Evolutionary conservation across 2,113 vertebrate species (phyloP).

Genomic region (Zosterops japonicus): DNA sequence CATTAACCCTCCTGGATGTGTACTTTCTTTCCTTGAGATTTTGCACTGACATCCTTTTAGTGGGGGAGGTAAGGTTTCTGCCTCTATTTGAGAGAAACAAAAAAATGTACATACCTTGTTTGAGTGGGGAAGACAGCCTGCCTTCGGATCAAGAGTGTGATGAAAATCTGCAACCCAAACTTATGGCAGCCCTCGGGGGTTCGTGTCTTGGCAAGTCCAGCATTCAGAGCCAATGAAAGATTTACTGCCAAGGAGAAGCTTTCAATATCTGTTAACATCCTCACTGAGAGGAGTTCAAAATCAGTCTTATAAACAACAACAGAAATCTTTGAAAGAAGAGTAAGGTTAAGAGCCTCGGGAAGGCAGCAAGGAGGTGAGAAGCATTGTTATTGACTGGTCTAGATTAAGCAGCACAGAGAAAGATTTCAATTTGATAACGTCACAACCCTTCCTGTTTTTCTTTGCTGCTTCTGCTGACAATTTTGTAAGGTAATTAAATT

Average conservation of each 20-base stretch:
- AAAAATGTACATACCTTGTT: background rate
- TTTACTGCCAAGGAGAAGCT: conserved; percentile 22
- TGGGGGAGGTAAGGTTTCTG: background rate
- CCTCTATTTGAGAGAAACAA: background rate
- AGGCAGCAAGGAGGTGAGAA: conserved; percentile 64
- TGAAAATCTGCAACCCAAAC: background rate
- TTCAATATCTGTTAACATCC: conserved; percentile 39
- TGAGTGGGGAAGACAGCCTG: background rate
- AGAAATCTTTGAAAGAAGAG: conserved; percentile 64
- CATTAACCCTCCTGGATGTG: background rate
- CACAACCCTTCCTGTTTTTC: conserved; percentile 79
- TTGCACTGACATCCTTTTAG: background rate
- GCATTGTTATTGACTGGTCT: conserved; percentile 76
- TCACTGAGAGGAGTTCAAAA: conserved; percentile 25
- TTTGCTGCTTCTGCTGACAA: conserved; percentile 78
- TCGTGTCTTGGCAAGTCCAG: background rate
- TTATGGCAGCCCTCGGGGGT: background rate
- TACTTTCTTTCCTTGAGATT: background rate
- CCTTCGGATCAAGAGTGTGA: background rate
- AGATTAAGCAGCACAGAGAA: conserved; percentile 76
- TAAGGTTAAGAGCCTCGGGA: conserved; percentile 73
- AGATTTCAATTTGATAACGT: conserved; percentile 84
- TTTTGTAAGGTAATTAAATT: conserved; percentile 86
- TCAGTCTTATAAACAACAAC: conserved; percentile 46
- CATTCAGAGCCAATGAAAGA: conserved; percentile 11